These are phyloP conservation scores for Meteorus cinctellus DNA, from an alignment of 2,888 invertebrate species.

Conservation along the genomic window DNA sequence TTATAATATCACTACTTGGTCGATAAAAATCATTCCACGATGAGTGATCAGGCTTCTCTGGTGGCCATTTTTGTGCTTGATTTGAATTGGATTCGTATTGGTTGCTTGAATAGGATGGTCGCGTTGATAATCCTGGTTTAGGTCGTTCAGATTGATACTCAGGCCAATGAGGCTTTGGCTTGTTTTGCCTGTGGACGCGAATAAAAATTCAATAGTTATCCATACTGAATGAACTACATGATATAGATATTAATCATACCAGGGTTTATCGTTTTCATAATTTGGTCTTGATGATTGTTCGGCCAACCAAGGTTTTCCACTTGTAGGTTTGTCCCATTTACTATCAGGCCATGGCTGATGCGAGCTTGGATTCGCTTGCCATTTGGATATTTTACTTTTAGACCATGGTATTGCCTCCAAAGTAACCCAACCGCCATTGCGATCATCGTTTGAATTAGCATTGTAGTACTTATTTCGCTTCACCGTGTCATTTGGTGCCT, in stretches of 20 bases:
- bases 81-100: conserved; percentile 60
- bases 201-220: neutral
- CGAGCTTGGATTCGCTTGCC: conserved; percentile 78
- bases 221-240: neutral
- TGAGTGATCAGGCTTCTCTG: conserved; percentile 65
- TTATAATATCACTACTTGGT: conserved; percentile 74
- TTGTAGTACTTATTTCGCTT: conserved; percentile 68
- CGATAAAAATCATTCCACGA: conserved; percentile 71
- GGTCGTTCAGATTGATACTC: conserved; percentile 55
- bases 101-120: conserved; percentile 60
- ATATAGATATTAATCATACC: conserved; percentile 49
- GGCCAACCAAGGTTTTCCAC: conserved; percentile 64
- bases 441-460: conserved; percentile 80
- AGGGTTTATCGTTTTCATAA: conserved; percentile 65
- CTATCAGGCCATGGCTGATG: conserved; percentile 69
- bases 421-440: conserved; percentile 83
- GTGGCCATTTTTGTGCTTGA: conserved; percentile 71
- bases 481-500: conserved; percentile 63
- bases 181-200: conserved; percentile 61
- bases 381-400: conserved; percentile 85
- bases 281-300: conserved; percentile 60
- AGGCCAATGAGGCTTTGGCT: conserved; percentile 64
- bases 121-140: conserved; percentile 31
- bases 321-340: conserved; percentile 67
- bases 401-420: conserved; percentile 87